Base-by-base conservation (phyloP, 2,797 vertebrate genomes). In the Danio albolineatus region DNA sequence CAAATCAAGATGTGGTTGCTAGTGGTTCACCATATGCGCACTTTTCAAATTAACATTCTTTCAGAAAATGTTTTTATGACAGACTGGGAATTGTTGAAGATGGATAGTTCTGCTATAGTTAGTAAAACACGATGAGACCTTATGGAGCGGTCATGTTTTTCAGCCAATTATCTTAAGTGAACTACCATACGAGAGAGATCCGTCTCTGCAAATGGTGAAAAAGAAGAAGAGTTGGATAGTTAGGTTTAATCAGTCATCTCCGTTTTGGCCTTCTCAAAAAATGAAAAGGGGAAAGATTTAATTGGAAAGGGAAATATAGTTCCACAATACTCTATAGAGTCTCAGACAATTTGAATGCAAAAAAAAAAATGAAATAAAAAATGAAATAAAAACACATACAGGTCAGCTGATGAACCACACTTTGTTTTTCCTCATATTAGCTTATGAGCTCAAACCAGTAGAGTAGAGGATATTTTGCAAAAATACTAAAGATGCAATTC, bases 11-110 rank as follows among this genome's bases (percentile, higher is more conserved):
- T 69, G 21, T n/a, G 14, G 56, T 49, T 38, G 57, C 13, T 62
- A 62, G 6, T 10, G 36, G 73, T 64, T 19, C 9, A 12, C 48
- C 41, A 36, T 60, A 70, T 13, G 21, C 36, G 19, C 21, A 48
- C 46, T 17, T 53, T 39, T 49, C 57, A 62, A 62, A 75, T 64
- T 16, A 75, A 62, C 7, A 64, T 75, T 74, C 28, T 62, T 62
- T 19, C 4, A 8, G 16, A 16, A n/a, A 62, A 36, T 43, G 28
- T 10, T 73, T 48, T 49, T 49, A 61, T 19, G 41, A 59, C 9
- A 44, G 69, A 12, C 38, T n/a, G 17, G 38, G n/a, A 17, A 67
- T 5, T n/a, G 36, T 10, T 70, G 28, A 19, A 19, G 12, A n/a
- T n/a, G 19, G 21, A 16, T 49, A 39, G 38, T 19, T 54, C 67